Percentiles rank a stretch among this genome's conserved stretches.
Conservation (phyloP, 2,888 invertebrate species). For the Opisthograptis luteolata region DNA sequence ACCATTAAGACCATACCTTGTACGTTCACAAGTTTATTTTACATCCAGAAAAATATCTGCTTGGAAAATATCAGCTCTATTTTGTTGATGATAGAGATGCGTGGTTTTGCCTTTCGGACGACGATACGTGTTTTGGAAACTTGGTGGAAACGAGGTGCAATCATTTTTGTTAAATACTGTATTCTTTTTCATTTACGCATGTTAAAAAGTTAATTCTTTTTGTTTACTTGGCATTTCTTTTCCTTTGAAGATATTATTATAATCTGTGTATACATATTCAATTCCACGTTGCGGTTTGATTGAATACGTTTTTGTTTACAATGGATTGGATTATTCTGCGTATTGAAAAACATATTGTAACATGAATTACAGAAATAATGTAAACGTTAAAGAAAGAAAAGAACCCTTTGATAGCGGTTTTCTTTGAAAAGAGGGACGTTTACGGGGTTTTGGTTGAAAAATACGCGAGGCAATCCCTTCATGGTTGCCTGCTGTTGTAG, state of each 20-base stretch:
- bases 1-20: slow-evolving; percentile 45
- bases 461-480: too few species aligned
- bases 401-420: too few species aligned
- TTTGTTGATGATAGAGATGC: slow-evolving; percentile 15
- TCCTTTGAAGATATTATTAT: slow-evolving; percentile 3
- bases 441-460: too few species aligned
- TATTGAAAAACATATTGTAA: too few species aligned
- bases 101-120: slow-evolving; percentile 2
- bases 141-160: slow-evolving; percentile 32
- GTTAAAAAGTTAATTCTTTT: slow-evolving; percentile 26
- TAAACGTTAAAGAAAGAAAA: too few species aligned
- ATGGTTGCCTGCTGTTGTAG: too few species aligned
- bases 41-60: background rate
- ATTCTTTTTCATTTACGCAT: slow-evolving; percentile 39
- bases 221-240: slow-evolving; percentile 7
- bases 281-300: too few species aligned
- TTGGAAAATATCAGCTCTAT: slow-evolving; percentile 15
- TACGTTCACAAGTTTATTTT: slow-evolving; percentile 32
- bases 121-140: slow-evolving; percentile 16
- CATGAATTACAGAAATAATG: too few species aligned
- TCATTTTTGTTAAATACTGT: slow-evolving; percentile 40
- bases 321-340: too few species aligned
- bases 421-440: too few species aligned
- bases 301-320: too few species aligned
- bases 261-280: too few species aligned